Conservation (phyloP, 2,113 vertebrate species). For the Ictalurus punctatus region DNA sequence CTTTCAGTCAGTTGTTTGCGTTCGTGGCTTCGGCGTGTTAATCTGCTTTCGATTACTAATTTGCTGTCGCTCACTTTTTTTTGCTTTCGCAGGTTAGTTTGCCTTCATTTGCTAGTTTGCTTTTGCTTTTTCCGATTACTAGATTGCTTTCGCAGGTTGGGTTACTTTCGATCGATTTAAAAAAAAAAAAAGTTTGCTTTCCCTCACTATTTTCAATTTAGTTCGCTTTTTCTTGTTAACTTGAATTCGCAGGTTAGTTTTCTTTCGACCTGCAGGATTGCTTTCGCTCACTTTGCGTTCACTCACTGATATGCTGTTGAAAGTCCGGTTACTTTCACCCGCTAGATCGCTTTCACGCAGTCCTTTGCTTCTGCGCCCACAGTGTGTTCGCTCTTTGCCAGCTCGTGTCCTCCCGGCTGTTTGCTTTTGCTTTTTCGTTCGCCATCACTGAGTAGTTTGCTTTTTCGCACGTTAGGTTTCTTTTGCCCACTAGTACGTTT, state of each 20-base stretch:
- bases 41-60: not conserved
- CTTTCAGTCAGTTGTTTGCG: not conserved
- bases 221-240: not conserved
- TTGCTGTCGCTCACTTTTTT: not conserved
- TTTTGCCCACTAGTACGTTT: not conserved
- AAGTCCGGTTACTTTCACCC: too few species aligned
- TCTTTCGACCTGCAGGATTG: not conserved
- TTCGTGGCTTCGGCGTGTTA: not conserved
- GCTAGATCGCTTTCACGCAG: too few species aligned
- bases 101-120: not conserved
- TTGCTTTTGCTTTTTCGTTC: too few species aligned
- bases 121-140: not conserved
- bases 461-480: too few species aligned
- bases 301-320: too few species aligned
- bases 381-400: too few species aligned
- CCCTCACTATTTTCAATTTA: not conserved
- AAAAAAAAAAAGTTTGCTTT: not conserved
- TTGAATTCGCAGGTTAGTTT: not conserved
- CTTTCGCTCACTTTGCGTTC: too few species aligned
- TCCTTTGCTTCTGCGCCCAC: too few species aligned
- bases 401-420: too few species aligned
- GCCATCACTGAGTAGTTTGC: too few species aligned
- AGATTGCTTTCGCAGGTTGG: not conserved
- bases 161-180: not conserved
- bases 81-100: not conserved